Evolutionary conservation across 2,113 vertebrate genomes (phyloP).

Genomic region (Columba janthina): DNA sequence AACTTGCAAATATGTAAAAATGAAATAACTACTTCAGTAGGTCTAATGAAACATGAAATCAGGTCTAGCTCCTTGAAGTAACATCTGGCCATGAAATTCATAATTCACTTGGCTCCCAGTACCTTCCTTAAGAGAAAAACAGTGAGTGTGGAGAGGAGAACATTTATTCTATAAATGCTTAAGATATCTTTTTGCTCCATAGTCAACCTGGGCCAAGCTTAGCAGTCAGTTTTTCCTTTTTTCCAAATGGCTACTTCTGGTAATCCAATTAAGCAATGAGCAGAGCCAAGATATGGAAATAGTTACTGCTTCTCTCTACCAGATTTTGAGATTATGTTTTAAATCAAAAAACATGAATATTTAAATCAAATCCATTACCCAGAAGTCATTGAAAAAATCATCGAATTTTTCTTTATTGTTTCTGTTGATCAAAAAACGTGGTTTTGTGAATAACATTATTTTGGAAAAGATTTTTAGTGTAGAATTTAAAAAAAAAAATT

Average conservation of each 20-base stretch:
- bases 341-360: neutral
- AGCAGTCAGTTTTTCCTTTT: neutral
- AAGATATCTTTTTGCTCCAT: neutral
- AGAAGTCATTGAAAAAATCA: neutral
- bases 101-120: neutral
- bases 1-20: neutral
- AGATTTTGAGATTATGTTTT: neutral
- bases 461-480: neutral
- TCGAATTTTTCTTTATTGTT: neutral
- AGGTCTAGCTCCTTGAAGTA: neutral
- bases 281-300: neutral
- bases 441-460: neutral
- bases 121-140: neutral
- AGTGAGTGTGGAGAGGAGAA: neutral
- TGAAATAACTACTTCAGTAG: neutral
- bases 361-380: neutral
- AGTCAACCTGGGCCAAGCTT: neutral
- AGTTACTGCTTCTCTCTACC: neutral
- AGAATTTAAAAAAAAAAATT: neutral
- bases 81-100: neutral
- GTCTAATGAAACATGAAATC: neutral
- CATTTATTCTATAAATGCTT: neutral
- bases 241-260: accelerated
- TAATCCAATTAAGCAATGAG: neutral
- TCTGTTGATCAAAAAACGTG: neutral